Evolutionary conservation across 2,797 vertebrate genomes (phyloP).

Genomic region (Cynodonichthys magdalenae): DNA sequence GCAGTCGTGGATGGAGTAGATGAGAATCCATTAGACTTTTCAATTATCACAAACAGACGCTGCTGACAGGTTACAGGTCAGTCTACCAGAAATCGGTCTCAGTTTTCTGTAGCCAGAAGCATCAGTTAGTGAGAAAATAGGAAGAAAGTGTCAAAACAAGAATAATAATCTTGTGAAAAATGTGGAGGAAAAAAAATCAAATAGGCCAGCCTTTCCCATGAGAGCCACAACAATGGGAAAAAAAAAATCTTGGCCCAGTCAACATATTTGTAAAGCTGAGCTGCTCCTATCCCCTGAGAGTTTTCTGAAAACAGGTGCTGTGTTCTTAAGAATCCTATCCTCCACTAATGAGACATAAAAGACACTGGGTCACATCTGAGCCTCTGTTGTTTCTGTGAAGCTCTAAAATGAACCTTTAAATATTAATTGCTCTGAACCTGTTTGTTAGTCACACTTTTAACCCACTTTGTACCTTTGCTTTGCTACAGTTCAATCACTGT

Average conservation of each 20-base stretch:
- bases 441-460: constrained; percentile 10
- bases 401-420: constrained; percentile 14
- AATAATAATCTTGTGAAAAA: constrained; percentile 44
- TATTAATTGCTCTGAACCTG: not conserved
- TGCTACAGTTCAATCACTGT: not conserved
- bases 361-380: constrained; percentile 1
- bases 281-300: constrained; percentile 26
- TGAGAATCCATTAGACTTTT: constrained; percentile 52
- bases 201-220: constrained; percentile 24
- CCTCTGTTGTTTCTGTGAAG: constrained; percentile 5
- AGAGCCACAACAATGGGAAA: constrained; percentile 14
- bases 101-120: constrained; percentile 7
- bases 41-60: constrained; percentile 45
- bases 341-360: constrained; percentile 29
- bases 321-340: constrained; percentile 22
- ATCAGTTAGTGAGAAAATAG: constrained; percentile 7
- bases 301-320: constrained; percentile 24
- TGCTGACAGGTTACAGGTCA: constrained; percentile 38
- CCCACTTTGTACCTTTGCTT: constrained; percentile 8
- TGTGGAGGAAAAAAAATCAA: constrained; percentile 29
- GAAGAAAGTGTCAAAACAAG: constrained; percentile 18
- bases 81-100: constrained; percentile 27
- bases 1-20: constrained; percentile 20
- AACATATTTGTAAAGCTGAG: constrained; percentile 29
- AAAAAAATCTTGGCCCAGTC: not conserved